These are phyloP conservation scores for Enteromius afrohamiltoni DNA, from an alignment of 2,797 vertebrate genomes.

Conservation along the genomic window DNA sequence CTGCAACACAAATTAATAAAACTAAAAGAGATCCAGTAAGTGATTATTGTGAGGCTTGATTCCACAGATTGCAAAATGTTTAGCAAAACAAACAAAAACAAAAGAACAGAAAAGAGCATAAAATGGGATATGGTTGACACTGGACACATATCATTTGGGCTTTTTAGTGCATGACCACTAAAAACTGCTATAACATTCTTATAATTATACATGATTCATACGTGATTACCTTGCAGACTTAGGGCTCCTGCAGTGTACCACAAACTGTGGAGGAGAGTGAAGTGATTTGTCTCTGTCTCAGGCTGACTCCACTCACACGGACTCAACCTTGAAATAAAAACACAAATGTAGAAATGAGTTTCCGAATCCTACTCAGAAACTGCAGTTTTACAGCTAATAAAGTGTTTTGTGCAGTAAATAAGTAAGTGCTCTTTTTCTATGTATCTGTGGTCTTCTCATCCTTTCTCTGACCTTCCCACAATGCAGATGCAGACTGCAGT, in stretches of 20 bases:
- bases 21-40: no score
- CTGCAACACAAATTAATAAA: not conserved
- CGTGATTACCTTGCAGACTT: constrained; percentile 83
- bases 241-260: constrained; percentile 88
- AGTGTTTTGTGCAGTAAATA: not conserved
- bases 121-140: not conserved
- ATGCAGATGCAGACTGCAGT: constrained; percentile 85
- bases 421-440: not conserved
- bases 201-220: not conserved
- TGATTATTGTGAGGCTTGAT: not conserved
- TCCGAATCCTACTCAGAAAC: not conserved
- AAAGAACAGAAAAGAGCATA: no score
- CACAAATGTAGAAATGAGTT: constrained; percentile 21
- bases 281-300: constrained; percentile 79
- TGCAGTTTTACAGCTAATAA: not conserved
- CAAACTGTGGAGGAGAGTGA: constrained; percentile 85
- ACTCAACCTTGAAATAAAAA: constrained; percentile 79
- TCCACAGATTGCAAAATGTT: not conserved
- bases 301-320: constrained; percentile 87
- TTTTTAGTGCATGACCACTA: not conserved
- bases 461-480: constrained; percentile 76
- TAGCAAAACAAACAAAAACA: not conserved
- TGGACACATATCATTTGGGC: not conserved
- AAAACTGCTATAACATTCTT: not conserved
- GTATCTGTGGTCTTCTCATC: constrained; percentile 10